Percentiles rank a stretch among this genome's conserved stretches.
Evolutionary conservation across 1,140 invertebrate genomes (phyloP).

Genomic region (Hyles euphorbiae): DNA sequence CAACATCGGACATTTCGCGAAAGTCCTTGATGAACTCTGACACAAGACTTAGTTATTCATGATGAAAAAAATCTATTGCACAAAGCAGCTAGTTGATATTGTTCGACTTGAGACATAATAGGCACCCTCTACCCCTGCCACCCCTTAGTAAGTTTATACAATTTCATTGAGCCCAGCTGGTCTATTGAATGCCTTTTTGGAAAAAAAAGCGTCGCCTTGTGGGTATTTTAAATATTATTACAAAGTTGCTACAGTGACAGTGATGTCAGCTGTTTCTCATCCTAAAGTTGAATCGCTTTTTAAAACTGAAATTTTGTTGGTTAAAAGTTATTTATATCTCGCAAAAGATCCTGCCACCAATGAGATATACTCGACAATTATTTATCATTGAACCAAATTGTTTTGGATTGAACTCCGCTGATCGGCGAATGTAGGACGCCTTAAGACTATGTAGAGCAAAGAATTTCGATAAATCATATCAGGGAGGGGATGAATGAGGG

Average conservation of each 20-base stretch:
- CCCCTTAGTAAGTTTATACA: slow-evolving; percentile 41
- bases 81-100: no score
- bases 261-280: no score
- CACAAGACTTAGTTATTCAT: slow-evolving; percentile 44
- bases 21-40: slow-evolving; percentile 51
- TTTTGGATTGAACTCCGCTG: no score
- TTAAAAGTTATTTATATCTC: background rate
- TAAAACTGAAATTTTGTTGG: no score
- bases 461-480: no score
- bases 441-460: no score
- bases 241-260: slow-evolving; percentile 1
- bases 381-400: no score
- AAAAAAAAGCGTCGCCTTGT: slow-evolving; percentile 22
- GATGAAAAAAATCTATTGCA: slow-evolving; percentile 22
- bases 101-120: slow-evolving; percentile 30
- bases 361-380: no score
- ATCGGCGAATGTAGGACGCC: no score
- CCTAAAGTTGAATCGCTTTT: no score
- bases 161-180: slow-evolving; percentile 53
- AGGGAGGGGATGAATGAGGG: no score
- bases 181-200: slow-evolving; percentile 47
- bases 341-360: no score
- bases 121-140: slow-evolving; percentile 43
- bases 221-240: background rate
- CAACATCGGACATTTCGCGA: slow-evolving; percentile 13